A percentile compares a stretch with the other conserved stretches of the same genome.
phyloP scores from a whole-genome alignment of 1,140 invertebrate species.

The Calliopsis andreniformis region DNA sequence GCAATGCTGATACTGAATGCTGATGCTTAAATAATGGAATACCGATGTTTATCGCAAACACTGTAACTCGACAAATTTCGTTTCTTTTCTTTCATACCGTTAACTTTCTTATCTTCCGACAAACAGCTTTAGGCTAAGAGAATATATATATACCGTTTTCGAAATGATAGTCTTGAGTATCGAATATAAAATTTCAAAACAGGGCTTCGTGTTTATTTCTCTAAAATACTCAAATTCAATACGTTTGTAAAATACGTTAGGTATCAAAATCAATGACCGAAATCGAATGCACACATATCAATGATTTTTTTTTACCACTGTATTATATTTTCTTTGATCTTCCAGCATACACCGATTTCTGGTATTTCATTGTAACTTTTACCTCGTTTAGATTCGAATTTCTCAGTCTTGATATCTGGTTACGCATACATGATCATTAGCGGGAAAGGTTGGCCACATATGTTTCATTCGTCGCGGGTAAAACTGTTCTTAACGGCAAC shows the following conservation, averaged over 20 bases:
- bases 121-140: not conserved
- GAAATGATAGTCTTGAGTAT: not conserved
- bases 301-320: not conserved
- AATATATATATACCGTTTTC: not conserved
- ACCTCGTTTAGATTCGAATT: not conserved
- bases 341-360: not conserved
- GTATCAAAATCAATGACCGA: not conserved
- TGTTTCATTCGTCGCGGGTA: not conserved
- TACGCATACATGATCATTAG: slow-evolving; percentile 2
- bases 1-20: too few species aligned
- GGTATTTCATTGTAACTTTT: not conserved
- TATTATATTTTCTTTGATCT: not conserved
- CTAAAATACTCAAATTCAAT: too few species aligned
- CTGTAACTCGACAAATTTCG: not conserved
- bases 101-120: not conserved
- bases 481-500: not conserved
- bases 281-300: not conserved
- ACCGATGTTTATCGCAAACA: not conserved
- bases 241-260: not conserved
- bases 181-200: not conserved
- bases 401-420: slow-evolving; percentile 3
- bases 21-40: too few species aligned
- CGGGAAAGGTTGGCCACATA: not conserved
- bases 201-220: too few species aligned
- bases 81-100: not conserved